phyloP scores from a whole-genome alignment of 1,140 invertebrate genomes.

The Bombus confusus region DNA sequence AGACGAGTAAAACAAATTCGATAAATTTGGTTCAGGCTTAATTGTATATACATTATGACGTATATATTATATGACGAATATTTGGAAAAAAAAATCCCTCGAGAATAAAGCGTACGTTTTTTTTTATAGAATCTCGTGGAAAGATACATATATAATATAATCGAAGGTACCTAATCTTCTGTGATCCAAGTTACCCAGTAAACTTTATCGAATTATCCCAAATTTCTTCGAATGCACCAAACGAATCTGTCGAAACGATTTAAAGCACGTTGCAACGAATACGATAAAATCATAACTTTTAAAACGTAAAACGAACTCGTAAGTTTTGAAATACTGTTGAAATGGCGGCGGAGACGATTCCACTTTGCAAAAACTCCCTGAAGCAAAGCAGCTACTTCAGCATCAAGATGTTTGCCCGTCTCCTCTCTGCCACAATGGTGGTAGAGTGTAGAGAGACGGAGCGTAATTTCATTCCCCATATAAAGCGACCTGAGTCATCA shows the following conservation, averaged over 20 bases:
- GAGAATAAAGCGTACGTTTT: too few relatives aligned
- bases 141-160: not conserved
- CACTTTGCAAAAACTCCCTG: not conserved
- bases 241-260: not conserved
- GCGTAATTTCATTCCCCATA: slow-evolving; percentile 50
- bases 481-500: slow-evolving; percentile 62
- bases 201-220: not conserved
- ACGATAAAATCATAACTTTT: too few relatives aligned
- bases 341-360: not conserved
- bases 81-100: too few relatives aligned
- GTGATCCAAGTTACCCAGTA: fast-evolving
- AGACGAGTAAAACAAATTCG: not conserved
- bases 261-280: not conserved
- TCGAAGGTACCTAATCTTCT: not conserved
- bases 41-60: not conserved
- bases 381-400: slow-evolving; percentile 8
- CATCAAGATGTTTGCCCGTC: slow-evolving; percentile 39
- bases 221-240: not conserved
- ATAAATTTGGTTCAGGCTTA: not conserved
- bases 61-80: not conserved
- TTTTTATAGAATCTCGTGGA: too few relatives aligned
- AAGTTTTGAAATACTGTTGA: not conserved
- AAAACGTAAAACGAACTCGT: too few relatives aligned
- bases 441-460: not conserved
- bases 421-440: not conserved